A percentile compares a stretch with the other conserved stretches of the same genome.
phyloP scores from a whole-genome alignment of 2,888 invertebrate species.

The Quadriops clusia region DNA sequence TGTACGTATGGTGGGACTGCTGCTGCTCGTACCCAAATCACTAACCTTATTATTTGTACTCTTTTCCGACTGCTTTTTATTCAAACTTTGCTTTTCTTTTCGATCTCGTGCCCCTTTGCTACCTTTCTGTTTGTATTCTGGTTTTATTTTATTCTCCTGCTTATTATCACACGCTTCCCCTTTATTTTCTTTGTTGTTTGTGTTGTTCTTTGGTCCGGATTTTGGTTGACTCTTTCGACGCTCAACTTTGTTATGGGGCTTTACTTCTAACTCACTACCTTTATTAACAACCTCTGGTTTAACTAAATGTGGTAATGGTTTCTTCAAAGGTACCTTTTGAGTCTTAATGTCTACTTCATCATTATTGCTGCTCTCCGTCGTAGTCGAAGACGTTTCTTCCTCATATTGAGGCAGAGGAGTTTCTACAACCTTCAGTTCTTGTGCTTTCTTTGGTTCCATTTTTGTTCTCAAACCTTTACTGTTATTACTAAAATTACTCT shows the following conservation, averaged over 20 bases:
- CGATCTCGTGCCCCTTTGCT: conserved; percentile 24
- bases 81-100: conserved; percentile 23
- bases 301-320: too few species aligned
- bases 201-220: conserved; percentile 9
- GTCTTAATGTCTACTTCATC: conserved; percentile 35
- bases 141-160: conserved; percentile 11
- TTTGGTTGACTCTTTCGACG: conserved; percentile 3
- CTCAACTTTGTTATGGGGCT: conserved; percentile 9
- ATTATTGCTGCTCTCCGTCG: conserved; percentile 55
- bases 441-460: conserved; percentile 14
- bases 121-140: conserved; percentile 18
- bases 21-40: conserved; percentile 13
- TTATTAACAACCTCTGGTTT: conserved; percentile 8
- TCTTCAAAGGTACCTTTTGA: conserved; percentile 12
- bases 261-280: conserved; percentile 6
- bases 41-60: conserved; percentile 17
- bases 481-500: too few species aligned
- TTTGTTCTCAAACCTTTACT: too few species aligned
- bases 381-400: conserved; percentile 59
- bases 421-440: conserved; percentile 14
- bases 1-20: conserved; percentile 13
- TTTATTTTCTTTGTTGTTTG: too few species aligned
- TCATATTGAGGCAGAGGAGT: conserved; percentile 34
- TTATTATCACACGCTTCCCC: conserved; percentile 14
- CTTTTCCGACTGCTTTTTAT: conserved; percentile 23